A percentile compares a stretch with the other conserved stretches of the same genome.
Conservation (phyloP, 2,888 invertebrate species). For the Aplocera efformata region DNA sequence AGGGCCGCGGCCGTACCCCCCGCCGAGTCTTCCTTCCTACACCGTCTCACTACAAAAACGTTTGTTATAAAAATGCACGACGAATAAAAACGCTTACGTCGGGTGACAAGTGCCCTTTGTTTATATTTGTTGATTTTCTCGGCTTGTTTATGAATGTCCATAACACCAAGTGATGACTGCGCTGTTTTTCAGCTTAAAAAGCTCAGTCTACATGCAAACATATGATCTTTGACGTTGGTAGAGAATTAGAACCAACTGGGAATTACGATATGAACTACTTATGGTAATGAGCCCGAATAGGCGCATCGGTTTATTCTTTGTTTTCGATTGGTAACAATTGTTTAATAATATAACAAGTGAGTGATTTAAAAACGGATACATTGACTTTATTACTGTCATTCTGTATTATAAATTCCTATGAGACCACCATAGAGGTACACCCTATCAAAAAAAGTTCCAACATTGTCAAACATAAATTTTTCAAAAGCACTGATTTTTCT, state of each 20-base stretch:
- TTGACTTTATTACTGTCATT: no score
- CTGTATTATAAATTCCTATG: no score
- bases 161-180: constrained; percentile 62
- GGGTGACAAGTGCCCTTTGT: constrained; percentile 78
- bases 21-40: constrained; percentile 76
- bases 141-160: constrained; percentile 65
- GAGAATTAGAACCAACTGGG: constrained; percentile 4
- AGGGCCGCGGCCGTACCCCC: constrained; percentile 65
- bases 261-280: constrained; percentile 11
- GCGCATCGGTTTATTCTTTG: neutral
- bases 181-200: constrained; percentile 47
- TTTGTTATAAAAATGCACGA: constrained; percentile 74
- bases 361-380: no score
- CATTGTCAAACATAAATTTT: no score
- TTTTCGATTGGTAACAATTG: neutral
- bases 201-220: constrained; percentile 29
- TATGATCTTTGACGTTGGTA: constrained; percentile 27
- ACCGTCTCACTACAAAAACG: constrained; percentile 73
- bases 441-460: no score
- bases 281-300: constrained; percentile 7
- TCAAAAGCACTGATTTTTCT: no score
- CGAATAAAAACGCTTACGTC: constrained; percentile 72
- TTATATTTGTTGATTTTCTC: constrained; percentile 76
- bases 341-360: no score
- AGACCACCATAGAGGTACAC: no score